Percentiles rank a stretch among this genome's conserved stretches.
phyloP scores from a whole-genome alignment of 2,888 invertebrate species.

The Sinohyriopsis cumingii region DNA sequence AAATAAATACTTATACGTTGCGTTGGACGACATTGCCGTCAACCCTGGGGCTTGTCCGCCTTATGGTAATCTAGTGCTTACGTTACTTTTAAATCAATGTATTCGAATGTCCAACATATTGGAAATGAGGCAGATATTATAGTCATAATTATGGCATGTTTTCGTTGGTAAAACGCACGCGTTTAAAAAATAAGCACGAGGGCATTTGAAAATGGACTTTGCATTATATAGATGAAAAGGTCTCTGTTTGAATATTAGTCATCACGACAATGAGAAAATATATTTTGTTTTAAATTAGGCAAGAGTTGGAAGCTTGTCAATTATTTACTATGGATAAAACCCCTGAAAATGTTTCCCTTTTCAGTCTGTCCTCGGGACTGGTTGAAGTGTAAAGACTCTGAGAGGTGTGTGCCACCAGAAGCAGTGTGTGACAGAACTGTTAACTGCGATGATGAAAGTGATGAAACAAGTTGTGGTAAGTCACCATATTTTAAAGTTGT shows the following conservation, averaged over 20 bases:
- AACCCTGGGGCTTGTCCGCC: slow-evolving; percentile 43
- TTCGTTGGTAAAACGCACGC: background rate
- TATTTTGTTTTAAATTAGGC: too few species aligned
- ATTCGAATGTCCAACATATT: too few species aligned
- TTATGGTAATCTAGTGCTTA: slow-evolving; percentile 41
- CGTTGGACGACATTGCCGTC: slow-evolving; percentile 55
- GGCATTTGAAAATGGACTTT: too few species aligned
- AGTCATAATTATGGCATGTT: background rate
- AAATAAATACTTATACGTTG: slow-evolving; percentile 30
- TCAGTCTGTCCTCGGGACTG: slow-evolving; percentile 35
- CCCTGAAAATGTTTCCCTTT: slow-evolving; percentile 6
- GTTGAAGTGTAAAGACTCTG: slow-evolving; percentile 32
- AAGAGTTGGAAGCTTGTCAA: too few species aligned
- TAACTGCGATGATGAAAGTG: slow-evolving; percentile 45
- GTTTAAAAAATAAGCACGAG: background rate
- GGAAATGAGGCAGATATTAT: too few species aligned
- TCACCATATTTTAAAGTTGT: background rate
- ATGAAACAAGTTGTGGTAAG: slow-evolving; percentile 45
- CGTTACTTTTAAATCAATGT: background rate
- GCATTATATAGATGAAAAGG: too few species aligned
- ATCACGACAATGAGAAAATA: too few species aligned
- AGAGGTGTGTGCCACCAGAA: slow-evolving; percentile 33
- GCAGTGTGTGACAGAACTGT: slow-evolving; percentile 38
- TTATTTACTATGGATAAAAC: too few species aligned
- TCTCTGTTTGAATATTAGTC: too few species aligned